phyloP scores from a whole-genome alignment of 30 jellyfish, hydroid and myxozoan genomes.

The Rhopilema esculentum region DNA sequence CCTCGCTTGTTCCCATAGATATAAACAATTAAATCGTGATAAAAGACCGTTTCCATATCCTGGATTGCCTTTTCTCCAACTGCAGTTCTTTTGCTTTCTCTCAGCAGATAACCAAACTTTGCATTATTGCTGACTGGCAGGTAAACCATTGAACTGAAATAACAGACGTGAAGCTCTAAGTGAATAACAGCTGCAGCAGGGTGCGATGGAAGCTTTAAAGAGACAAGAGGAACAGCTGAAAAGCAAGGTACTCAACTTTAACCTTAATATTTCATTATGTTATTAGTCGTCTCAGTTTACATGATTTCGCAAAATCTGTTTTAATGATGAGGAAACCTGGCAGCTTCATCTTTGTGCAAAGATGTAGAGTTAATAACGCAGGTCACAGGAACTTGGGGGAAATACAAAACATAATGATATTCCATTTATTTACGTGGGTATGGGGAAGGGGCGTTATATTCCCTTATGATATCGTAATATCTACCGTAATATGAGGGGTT shows the following conservation, averaged over 20 bases:
- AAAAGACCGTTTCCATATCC: slow-evolving; percentile 42
- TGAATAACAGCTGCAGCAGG: not conserved
- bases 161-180: not conserved
- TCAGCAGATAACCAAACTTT: slow-evolving; percentile 27
- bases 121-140: slow-evolving; percentile 24
- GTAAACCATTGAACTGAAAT: not conserved
- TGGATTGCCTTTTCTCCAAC: slow-evolving; percentile 49
- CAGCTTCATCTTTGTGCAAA: not conserved
- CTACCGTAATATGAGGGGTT: too few relatives aligned
- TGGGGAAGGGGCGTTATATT: too few relatives aligned
- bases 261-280: not conserved
- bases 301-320: not conserved
- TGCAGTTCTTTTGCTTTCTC: slow-evolving; percentile 57
- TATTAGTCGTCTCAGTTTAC: not conserved
- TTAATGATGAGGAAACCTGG: not conserved
- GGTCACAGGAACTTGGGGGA: not conserved
- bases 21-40: slow-evolving; percentile 58
- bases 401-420: not conserved
- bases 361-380: not conserved
- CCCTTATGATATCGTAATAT: too few relatives aligned
- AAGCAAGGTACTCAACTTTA: slow-evolving; percentile 35
- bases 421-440: not conserved
- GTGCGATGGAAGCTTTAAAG: slow-evolving; percentile 67
- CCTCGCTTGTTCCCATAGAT: slow-evolving; percentile 67
- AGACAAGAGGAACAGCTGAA: slow-evolving; percentile 65